Conservation (phyloP, 2,888 invertebrate genomes). For the Drosophila putrida region DNA sequence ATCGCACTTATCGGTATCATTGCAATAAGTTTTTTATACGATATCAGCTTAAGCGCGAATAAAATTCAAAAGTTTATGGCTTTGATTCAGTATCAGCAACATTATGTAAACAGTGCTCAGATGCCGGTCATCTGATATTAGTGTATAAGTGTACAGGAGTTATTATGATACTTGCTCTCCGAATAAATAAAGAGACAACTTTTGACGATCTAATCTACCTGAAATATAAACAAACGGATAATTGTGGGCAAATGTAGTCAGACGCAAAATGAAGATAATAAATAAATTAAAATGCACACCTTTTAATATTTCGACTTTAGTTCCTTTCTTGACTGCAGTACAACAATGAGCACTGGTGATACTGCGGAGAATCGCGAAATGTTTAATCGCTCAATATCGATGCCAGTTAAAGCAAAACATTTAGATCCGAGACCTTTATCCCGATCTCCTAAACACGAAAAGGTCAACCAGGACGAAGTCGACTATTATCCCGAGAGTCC, state of each 20-base stretch:
- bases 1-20: conserved; percentile 15
- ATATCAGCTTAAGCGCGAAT: background rate
- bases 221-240: conserved; percentile 48
- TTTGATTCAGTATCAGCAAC: conserved; percentile 22
- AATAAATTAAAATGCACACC: conserved; percentile 71
- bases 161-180: conserved; percentile 40
- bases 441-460: conserved; percentile 84
- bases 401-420: conserved; percentile 84
- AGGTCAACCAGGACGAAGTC: conserved; percentile 57
- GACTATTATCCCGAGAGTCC: conserved; percentile 83
- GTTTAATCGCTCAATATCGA: conserved; percentile 81
- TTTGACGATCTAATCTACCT: conserved; percentile 67
- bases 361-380: conserved; percentile 57
- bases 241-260: conserved; percentile 33
- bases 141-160: conserved; percentile 18
- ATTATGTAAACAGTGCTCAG: conserved; percentile 18
- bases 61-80: conserved; percentile 28
- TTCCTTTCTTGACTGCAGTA: conserved; percentile 16
- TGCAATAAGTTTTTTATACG: background rate
- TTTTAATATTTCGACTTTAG: conserved; percentile 24
- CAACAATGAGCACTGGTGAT: conserved; percentile 44
- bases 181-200: conserved; percentile 38
- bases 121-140: conserved; percentile 31
- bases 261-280: conserved; percentile 57
- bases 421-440: conserved; percentile 71